Conservation (phyloP, 2,113 vertebrate genomes). For the Galbula dea region DNA sequence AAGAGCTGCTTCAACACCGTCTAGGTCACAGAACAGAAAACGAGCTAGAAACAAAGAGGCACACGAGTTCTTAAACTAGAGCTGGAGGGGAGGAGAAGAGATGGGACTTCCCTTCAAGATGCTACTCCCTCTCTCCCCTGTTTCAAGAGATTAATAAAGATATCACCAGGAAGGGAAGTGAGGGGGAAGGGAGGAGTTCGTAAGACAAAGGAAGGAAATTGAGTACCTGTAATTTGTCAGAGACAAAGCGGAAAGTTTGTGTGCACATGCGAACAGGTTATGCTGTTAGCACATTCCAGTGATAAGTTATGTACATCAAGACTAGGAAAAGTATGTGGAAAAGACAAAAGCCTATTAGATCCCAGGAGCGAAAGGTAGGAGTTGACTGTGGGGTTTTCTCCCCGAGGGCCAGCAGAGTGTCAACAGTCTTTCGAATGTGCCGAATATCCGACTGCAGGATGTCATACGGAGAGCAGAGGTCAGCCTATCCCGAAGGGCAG, state of each 20-base stretch:
- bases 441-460: conserved; percentile 90
- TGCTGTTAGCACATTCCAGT: conserved; percentile 86
- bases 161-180: conserved; percentile 8
- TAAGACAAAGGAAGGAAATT: conserved; percentile 61
- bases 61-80: conserved; percentile 1
- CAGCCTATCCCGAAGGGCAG: conserved; percentile 83
- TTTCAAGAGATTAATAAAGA: conserved; percentile 50
- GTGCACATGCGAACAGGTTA: conserved; percentile 74
- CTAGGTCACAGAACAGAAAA: background rate
- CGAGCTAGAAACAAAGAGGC: background rate
- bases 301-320: conserved; percentile 88
- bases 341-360: conserved; percentile 90
- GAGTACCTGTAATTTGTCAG: conserved; percentile 64
- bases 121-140: background rate
- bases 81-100: background rate
- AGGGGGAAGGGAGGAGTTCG: conserved; percentile 48
- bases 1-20: background rate
- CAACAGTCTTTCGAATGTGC: conserved; percentile 83
- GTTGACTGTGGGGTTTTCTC: conserved; percentile 83
- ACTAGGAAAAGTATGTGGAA: conserved; percentile 89
- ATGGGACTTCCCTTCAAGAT: conserved; percentile 32
- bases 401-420: conserved; percentile 82
- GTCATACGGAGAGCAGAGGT: conserved; percentile 93
- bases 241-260: conserved; percentile 66
- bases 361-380: conserved; percentile 88